Conservation (phyloP, 2,888 invertebrate genomes). For the Venusia cambrica region DNA sequence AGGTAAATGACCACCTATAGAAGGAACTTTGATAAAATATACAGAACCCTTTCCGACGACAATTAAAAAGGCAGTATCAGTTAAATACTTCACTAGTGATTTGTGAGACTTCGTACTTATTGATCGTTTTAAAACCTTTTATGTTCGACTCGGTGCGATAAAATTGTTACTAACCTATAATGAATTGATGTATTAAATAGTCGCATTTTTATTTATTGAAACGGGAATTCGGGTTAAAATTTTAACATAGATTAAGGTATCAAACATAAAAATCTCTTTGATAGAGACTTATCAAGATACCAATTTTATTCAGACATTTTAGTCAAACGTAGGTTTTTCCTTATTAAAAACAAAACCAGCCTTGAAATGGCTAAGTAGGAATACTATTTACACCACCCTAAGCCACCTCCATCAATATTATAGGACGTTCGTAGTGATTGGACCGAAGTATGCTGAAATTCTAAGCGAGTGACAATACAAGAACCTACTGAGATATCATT, state of each 20-base stretch:
- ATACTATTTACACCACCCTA: too few species aligned
- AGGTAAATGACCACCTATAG: too few species aligned
- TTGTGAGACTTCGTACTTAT: conserved; percentile 61
- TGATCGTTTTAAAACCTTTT: conserved; percentile 74
- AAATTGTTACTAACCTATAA: conserved; percentile 65
- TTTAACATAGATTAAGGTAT: too few species aligned
- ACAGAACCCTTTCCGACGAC: conserved; percentile 33
- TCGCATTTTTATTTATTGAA: conserved; percentile 33
- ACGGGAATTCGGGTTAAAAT: too few species aligned
- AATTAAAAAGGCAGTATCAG: conserved; percentile 22
- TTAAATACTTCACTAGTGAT: conserved; percentile 46
- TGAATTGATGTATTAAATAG: conserved; percentile 66
- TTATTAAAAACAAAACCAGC: too few species aligned
- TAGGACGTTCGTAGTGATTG: conserved; percentile 16
- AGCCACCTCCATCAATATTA: too few species aligned
- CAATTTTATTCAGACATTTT: too few species aligned
- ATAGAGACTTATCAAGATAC: too few species aligned
- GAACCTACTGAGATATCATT: conserved; percentile 26
- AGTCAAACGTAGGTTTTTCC: too few species aligned
- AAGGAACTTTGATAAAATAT: conserved; percentile 13
- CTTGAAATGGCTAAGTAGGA: too few species aligned
- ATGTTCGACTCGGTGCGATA: conserved; percentile 58
- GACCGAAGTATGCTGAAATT: conserved; percentile 12
- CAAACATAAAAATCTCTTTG: too few species aligned
- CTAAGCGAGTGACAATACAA: conserved; percentile 21